Evolutionary conservation across 2,797 vertebrate species (phyloP), one percentile per base, ranked within the genome.

Genomic region (Macrochelys suwanniensis): DNA sequence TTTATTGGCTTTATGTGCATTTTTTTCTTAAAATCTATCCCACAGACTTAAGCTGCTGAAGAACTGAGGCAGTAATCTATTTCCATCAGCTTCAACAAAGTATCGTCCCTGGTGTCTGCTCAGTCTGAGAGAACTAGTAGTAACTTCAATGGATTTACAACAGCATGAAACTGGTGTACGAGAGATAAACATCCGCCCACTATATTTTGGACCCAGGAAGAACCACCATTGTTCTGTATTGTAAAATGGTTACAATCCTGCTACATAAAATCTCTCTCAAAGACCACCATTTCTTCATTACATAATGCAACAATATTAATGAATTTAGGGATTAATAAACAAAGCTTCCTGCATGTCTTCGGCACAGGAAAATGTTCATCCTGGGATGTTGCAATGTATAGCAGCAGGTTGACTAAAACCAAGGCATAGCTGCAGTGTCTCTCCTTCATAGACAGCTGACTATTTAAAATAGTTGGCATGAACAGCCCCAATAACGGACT

Each of bases 391-490:
- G 90, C 25, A 49, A 89, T 88, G 90, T 15, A 0, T 16, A 82
- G 15, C 33, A 95, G 7, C 10, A 49, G 11, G 88, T 53, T 85
- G 82, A 77, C 42, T 9, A 80, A 21, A 91, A 93, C 92, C 28
- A 87, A 84, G 76, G 80, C 33, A 68, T 10, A 87, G 2, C 82
- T 1, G 78, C 1, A 15, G 6, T 47, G 74, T 57, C 42, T 42
- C n/a, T 85, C 47, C 23, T 5, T 5, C 21, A 59, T 11, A 45
- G 3, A 2, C 1, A 74, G 28, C 16, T 80, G 0, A 0, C 56
- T 51, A 71, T 31, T 83, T 71, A 90, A 47, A 33, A 11, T 28
- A 92, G 65, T 33, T 7, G 6, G n/a, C 42, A 88, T 86, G 92
- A 80, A 89, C 25, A 96, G 82, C 5, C 1, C 0, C 81, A 93